phyloP scores from a whole-genome alignment of 2,797 vertebrate species.

The Squalus acanthias region DNA sequence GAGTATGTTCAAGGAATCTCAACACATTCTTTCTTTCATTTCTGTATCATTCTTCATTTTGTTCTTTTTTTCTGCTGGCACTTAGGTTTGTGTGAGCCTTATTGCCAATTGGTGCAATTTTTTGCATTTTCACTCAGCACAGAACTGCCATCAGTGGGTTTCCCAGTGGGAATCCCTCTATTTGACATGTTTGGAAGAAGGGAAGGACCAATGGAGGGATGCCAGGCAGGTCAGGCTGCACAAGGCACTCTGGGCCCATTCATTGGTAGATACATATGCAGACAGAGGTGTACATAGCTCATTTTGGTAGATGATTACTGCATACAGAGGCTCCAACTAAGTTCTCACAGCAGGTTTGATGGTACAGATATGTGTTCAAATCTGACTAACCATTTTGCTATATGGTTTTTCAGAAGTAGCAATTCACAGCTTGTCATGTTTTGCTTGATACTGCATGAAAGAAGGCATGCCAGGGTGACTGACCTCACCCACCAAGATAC shows the following conservation, averaged over 20 bases:
- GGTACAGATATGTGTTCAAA: neutral
- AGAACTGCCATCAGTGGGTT: neutral
- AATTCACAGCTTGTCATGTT: no score
- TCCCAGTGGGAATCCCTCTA: neutral
- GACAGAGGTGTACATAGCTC: neutral
- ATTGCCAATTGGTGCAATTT: no score
- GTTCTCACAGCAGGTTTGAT: neutral
- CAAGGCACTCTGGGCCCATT: neutral
- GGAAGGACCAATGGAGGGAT: neutral
- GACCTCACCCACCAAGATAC: no score
- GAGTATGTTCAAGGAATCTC: neutral
- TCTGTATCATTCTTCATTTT: neutral
- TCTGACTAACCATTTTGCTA: no score
- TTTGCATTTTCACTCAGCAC: no score
- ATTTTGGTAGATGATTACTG: neutral
- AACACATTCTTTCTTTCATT: neutral
- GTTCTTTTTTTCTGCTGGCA: neutral
- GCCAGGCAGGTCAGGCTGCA: neutral
- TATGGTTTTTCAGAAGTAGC: no score
- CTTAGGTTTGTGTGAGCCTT: neutral
- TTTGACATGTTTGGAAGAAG: neutral
- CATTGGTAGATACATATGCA: neutral
- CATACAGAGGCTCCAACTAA: neutral
- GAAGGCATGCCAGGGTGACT: neutral
- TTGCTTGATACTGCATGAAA: no score